Evolutionary conservation across 2,888 invertebrate species (phyloP), one percentile per base, ranked within the genome.

Genomic region (Polyploca ridens): DNA sequence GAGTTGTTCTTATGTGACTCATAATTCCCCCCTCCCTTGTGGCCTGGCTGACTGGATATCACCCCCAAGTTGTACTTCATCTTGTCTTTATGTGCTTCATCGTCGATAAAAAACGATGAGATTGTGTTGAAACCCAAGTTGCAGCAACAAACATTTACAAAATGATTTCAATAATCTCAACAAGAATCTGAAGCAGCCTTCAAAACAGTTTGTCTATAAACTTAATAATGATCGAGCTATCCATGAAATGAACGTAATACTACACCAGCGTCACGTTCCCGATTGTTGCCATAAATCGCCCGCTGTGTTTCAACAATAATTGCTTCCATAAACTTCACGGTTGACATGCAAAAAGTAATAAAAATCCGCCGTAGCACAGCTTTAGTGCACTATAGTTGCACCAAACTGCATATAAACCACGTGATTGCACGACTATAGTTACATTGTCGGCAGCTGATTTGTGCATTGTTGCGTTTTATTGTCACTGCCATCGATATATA

Each of bases 321-420:
- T 88, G 85, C 85, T 64, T 79, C 86, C 81, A 90, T 90, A 90
- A 90, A 90, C 84, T 85, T 86, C 83, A 86, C 82, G 83, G 84
- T 83, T 86, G 88, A 87, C 87, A 87, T 83, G 85, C 82, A 86
- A 85, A 87, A 85, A 84, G 88, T 83, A 85, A 88, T 89, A 90
- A 90, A 90, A 90, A 81, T 81, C 74, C 76, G 71, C 73, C 76
- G 78, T 75, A 69, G 75, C 76, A 77, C 77, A 74, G 78, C 78
- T 79, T 76, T 76, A 76, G 76, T 73, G 63, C 64, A 65, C 66
- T 68, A 71, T 71, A 72, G 75, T 62, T 71, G 72, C 74, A 70
- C 74, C 70, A 65, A 73, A 76, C 75, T 80, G 76, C 77, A 74
- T 77, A 78, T 79, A 76, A 71, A 75, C 69, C 70, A 69, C 63